phyloP scores from a whole-genome alignment of 2,888 invertebrate genomes.

The Yponomeuta plumbellus region DNA sequence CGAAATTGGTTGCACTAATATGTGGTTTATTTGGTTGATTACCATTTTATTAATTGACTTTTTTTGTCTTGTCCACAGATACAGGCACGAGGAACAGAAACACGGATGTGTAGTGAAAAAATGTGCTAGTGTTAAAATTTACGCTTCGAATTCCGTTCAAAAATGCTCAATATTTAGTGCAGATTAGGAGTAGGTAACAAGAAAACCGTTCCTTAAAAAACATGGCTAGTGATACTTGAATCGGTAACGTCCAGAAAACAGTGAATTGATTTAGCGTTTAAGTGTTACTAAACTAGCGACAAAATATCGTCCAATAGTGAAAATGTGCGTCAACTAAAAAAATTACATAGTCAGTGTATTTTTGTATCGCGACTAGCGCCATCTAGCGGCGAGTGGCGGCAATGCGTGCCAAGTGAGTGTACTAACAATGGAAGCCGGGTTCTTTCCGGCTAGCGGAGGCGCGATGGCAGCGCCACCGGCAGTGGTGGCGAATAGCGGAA shows the following conservation, averaged over 20 bases:
- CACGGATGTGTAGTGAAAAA: no score
- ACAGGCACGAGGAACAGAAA: conserved; percentile 27
- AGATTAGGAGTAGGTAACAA: conserved; percentile 12
- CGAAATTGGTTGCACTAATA: no score
- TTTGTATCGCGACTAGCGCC: conserved; percentile 30
- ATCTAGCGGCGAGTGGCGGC: conserved; percentile 47
- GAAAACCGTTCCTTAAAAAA: conserved; percentile 44
- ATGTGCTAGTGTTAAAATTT: conserved; percentile 25
- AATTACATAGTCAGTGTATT: not conserved
- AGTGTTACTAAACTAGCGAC: conserved; percentile 3
- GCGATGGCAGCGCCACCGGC: conserved; percentile 37
- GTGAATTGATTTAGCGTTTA: conserved; percentile 46
- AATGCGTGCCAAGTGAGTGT: conserved; percentile 33
- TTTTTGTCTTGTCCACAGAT: conserved; percentile 54
- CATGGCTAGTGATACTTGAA: conserved; percentile 47
- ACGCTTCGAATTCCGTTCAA: conserved; percentile 35
- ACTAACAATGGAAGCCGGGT: conserved; percentile 67
- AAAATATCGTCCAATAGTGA: not conserved
- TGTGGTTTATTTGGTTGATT: no score
- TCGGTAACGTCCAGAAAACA: conserved; percentile 36
- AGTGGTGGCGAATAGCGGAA: conserved; percentile 72
- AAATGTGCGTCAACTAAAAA: not conserved
- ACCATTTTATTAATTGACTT: conserved; percentile 29
- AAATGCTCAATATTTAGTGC: conserved; percentile 28
- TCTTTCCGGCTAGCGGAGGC: conserved; percentile 52